phyloP scores from a whole-genome alignment of 2,113 vertebrate genomes.

The Accipiter virgatus region DNA sequence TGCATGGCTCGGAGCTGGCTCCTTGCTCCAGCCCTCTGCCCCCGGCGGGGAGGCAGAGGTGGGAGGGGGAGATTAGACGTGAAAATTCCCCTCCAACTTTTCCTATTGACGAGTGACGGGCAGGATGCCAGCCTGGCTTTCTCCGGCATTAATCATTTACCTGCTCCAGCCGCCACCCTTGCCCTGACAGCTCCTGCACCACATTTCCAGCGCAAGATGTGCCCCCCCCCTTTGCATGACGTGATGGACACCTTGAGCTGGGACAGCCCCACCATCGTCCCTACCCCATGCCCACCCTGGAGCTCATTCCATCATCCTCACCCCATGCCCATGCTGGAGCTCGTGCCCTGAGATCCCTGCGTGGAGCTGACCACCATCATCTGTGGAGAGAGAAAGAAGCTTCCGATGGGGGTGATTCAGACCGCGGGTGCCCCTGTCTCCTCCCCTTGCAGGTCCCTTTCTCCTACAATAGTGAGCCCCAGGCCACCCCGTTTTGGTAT shows the following conservation, averaged over 20 bases:
- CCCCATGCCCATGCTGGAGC: neutral
- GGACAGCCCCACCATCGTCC: neutral
- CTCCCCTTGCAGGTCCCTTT: neutral
- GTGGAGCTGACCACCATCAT: neutral
- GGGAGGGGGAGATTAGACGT: neutral
- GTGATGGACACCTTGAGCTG: neutral
- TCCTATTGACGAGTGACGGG: neutral
- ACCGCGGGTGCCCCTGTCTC: neutral
- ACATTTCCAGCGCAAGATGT: neutral
- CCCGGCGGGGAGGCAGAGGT: neutral
- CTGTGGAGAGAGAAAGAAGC: neutral
- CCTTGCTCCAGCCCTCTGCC: neutral
- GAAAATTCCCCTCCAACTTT: neutral
- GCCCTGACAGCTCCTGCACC: neutral
- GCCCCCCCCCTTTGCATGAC: fast-evolving
- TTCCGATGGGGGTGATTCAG: fast-evolving
- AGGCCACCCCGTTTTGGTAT: too few relatives aligned
- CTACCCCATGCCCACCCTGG: neutral
- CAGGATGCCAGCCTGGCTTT: conserved; percentile 10
- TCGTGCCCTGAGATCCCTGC: neutral
- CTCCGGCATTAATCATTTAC: conserved; percentile 31
- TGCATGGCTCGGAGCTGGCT: neutral
- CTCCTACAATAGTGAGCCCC: neutral
- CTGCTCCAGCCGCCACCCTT: neutral
- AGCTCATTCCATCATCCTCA: neutral